These are phyloP conservation scores for Stenotaenia linearis DNA, from an alignment of 2,888 invertebrate species.

Conservation along the genomic window DNA sequence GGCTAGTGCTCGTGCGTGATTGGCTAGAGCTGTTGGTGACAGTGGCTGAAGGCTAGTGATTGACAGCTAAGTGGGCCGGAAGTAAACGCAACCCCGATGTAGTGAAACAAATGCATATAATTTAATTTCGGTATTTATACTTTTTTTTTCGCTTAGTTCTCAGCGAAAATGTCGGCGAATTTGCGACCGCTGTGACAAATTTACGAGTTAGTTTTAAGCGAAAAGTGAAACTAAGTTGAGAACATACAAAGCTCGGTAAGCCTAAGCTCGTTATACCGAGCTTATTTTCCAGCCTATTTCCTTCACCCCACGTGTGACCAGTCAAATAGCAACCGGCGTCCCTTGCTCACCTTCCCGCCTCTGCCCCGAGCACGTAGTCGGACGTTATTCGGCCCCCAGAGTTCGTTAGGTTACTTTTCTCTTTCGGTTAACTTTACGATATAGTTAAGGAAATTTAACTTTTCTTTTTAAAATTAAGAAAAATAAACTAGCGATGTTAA, in stretches of 20 bases:
- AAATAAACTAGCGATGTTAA: no score
- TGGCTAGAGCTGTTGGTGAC: slow-evolving; percentile 3
- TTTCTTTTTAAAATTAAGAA: no score
- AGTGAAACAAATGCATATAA: not conserved
- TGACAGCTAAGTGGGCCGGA: slow-evolving; percentile 26
- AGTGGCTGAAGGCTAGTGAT: slow-evolving; percentile 24
- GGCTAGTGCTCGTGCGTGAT: slow-evolving; percentile 15
- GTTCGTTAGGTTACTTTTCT: not conserved
- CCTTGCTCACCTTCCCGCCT: not conserved
- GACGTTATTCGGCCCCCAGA: not conserved
- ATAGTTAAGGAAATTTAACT: not conserved
- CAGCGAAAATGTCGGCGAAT: no score
- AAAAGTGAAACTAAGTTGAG: no score
- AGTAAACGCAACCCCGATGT: not conserved
- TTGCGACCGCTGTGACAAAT: no score
- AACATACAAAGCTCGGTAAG: no score
- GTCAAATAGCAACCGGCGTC: not conserved
- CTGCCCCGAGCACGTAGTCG: not conserved
- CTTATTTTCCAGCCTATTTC: not conserved
- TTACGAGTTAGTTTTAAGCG: no score
- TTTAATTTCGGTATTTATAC: not conserved
- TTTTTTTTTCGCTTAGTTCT: not conserved
- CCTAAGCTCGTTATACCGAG: not conserved
- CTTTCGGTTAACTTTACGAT: not conserved
- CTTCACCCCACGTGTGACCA: not conserved